A percentile compares a stretch with the other conserved stretches of the same genome.
These are phyloP conservation scores for Amazona ochrocephala DNA, from an alignment of 2,797 vertebrate genomes.

Conservation along the genomic window DNA sequence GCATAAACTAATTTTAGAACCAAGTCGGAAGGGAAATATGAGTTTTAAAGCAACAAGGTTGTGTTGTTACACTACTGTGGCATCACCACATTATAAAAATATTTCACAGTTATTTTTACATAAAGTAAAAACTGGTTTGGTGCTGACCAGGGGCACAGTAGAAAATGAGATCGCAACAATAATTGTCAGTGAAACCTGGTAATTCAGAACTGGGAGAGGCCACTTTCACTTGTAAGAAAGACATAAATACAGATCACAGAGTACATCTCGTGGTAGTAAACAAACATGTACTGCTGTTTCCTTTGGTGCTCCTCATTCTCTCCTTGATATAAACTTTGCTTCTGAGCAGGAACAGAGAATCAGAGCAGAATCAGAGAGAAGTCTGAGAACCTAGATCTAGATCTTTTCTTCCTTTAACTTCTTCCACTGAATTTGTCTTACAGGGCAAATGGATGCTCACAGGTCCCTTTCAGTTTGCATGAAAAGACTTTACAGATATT, in stretches of 20 bases:
- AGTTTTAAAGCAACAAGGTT: not conserved
- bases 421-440: not conserved
- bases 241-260: not conserved
- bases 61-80: not conserved
- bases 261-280: not conserved
- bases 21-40: not conserved
- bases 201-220: not conserved
- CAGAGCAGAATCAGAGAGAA: not conserved
- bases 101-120: not conserved
- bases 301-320: not conserved
- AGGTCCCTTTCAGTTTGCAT: not conserved
- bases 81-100: not conserved
- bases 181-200: not conserved
- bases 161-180: not conserved
- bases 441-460: not conserved
- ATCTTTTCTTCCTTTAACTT: not conserved
- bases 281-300: not conserved
- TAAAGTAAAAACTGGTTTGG: not conserved
- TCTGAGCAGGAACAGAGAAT: not conserved
- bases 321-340: not conserved
- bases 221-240: not conserved
- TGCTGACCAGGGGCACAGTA: not conserved
- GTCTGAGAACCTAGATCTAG: not conserved
- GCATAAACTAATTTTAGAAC: constrained; percentile 36
- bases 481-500: not conserved